phyloP scores from a whole-genome alignment of 2,797 vertebrate genomes.

The Okamejei kenojei region DNA sequence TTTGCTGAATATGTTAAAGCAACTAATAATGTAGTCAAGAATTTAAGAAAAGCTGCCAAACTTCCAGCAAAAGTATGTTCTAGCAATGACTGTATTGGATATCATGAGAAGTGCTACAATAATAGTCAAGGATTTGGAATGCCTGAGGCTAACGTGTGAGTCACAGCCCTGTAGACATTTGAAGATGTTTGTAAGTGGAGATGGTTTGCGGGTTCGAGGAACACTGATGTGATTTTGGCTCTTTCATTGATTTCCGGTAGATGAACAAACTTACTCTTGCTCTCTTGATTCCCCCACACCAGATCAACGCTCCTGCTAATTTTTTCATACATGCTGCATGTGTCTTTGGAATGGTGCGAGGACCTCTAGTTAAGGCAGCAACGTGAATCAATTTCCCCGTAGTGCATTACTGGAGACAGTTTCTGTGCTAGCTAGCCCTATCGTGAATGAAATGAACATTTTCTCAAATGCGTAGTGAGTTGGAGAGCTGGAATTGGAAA shows the following conservation, averaged over 20 bases:
- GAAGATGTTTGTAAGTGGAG: not conserved
- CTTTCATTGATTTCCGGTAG: not conserved
- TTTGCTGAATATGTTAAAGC: not conserved
- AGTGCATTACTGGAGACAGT: constrained; percentile 5
- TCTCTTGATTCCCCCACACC: not conserved
- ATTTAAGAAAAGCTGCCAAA: not conserved
- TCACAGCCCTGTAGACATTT: not conserved
- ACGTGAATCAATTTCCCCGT: constrained; percentile 17
- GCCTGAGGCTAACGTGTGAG: not conserved
- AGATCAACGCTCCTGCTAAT: not conserved
- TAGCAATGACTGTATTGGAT: not conserved
- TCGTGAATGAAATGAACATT: not conserved
- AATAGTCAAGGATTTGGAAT: not conserved
- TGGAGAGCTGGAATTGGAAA: not conserved
- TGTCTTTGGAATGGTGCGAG: constrained; percentile 26
- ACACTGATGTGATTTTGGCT: not conserved
- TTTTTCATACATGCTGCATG: not conserved
- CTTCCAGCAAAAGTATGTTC: not conserved
- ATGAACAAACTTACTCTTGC: not conserved
- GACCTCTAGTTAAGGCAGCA: constrained; percentile 24
- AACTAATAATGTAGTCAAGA: not conserved
- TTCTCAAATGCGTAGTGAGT: constrained; percentile 8
- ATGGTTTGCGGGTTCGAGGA: not conserved
- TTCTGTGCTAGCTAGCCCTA: not conserved
- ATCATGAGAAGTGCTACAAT: not conserved